Conservation (phyloP, 2,113 vertebrate genomes). For the Bubo bubo region DNA sequence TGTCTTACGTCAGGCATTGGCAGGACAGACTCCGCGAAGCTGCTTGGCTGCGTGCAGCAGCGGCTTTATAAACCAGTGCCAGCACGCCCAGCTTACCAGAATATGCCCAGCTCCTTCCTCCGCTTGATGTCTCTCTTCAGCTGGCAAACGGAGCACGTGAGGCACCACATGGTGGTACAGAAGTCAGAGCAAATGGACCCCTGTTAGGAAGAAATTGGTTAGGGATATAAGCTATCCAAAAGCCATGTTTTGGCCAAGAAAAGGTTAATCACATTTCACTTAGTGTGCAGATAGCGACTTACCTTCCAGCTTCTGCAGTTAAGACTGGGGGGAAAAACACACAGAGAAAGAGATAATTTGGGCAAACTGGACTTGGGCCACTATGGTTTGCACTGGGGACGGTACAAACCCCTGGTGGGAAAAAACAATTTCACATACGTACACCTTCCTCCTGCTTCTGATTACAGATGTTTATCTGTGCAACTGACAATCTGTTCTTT, state of each 20-base stretch:
- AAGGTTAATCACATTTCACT: neutral
- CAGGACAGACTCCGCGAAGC: neutral
- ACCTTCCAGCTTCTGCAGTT: neutral
- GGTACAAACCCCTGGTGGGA: neutral
- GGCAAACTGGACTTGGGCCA: neutral
- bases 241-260: fast-evolving
- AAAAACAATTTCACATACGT: neutral
- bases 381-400: neutral
- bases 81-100: constrained; percentile 33
- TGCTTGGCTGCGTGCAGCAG: fast-evolving
- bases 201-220: constrained; percentile 16
- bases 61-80: neutral
- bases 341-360: neutral
- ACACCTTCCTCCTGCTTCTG: neutral
- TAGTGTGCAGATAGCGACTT: neutral
- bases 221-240: neutral
- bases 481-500: neutral
- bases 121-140: constrained; percentile 77
- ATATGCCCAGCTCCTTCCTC: constrained; percentile 43
- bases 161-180: neutral
- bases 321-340: fast-evolving
- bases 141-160: constrained; percentile 68
- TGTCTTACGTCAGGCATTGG: neutral
- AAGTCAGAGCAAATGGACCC: constrained; percentile 69
- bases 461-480: neutral